Base-by-base conservation (phyloP, 2,113 vertebrate genomes). In the Engystomops pustulosus region DNA sequence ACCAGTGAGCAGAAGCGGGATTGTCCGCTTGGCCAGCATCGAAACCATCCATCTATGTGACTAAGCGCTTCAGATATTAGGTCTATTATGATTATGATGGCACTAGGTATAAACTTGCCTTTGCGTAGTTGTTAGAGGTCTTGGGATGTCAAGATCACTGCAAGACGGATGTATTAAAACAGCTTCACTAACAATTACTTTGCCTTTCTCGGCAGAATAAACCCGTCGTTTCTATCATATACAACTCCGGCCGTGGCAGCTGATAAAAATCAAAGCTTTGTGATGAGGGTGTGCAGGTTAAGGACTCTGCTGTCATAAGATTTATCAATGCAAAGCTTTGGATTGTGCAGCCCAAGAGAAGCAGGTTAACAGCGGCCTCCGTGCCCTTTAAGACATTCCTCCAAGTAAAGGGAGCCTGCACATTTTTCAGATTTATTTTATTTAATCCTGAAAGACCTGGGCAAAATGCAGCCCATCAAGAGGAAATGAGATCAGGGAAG, bases 371-470 rank as follows among this genome's bases (percentile, higher is more conserved):
- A 76, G 84, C 85, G 81, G 65, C 4, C 34, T 69, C 86, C 85
- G 41, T 30, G 86, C 86, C 85, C 86, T 86, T 87, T 84, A 65
- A 86, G 84, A 86, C 82, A 65, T 80, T 88, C 89, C 86, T 87
- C 65, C 87, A 0, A 0, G 88, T 87, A 83, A 11, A 86, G 81
- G 1, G 70, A 84, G 85, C 87, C 47, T 41, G 60, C 44, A 86
- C 86, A 85, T 87, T 88, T 85, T 87, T 88, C 87, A 89, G 90
- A 91, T 91, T 91, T 88, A 94, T 91, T 87, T 87, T 81, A 86
- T 85, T 85, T 89, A 89, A 89, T 90, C 88, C 89, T 91, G 87
- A 88, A 91, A 88, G 92, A 90, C 90, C 88, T 88, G 87, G 88
- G 92, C 89, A 90, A 91, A 90, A 90, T 87, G 87, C 89, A 88